These are phyloP conservation scores for Actias luna DNA, from an alignment of 2,888 invertebrate genomes.

Conservation along the genomic window DNA sequence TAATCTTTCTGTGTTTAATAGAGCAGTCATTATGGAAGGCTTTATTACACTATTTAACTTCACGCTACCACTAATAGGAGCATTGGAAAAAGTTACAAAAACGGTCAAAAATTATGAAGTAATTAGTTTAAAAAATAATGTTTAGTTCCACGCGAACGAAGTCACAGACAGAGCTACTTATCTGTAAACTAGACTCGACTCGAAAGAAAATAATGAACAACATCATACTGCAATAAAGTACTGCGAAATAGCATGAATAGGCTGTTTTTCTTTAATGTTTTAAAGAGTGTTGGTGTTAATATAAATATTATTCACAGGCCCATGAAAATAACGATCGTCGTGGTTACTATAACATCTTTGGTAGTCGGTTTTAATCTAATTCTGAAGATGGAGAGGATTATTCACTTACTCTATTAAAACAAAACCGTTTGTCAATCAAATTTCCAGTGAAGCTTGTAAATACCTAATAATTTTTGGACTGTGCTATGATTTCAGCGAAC, in stretches of 20 bases:
- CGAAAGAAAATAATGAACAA: too few species aligned
- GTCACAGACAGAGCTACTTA: too few species aligned
- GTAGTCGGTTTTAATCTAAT: slow-evolving; percentile 60
- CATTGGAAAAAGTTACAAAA: too few species aligned
- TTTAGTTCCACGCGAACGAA: too few species aligned
- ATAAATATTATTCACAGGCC: slow-evolving; percentile 48
- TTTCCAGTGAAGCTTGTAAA: slow-evolving; percentile 14
- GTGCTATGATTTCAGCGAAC: slow-evolving; percentile 3
- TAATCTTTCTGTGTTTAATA: too few species aligned
- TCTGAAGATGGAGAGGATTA: slow-evolving; percentile 50
- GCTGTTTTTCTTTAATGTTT: neutral
- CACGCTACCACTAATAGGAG: too few species aligned
- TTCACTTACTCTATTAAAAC: slow-evolving; percentile 32
- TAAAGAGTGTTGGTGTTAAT: neutral
- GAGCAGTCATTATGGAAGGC: too few species aligned
- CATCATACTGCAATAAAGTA: neutral
- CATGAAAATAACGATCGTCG: slow-evolving; percentile 71
- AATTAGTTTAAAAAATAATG: too few species aligned
- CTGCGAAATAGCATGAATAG: too few species aligned
- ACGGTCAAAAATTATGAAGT: too few species aligned
- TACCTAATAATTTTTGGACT: slow-evolving; percentile 11
- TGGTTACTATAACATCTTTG: slow-evolving; percentile 63
- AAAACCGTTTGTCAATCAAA: slow-evolving; percentile 3
- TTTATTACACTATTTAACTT: too few species aligned
- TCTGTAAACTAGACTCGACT: too few species aligned